Evolutionary conservation across 2,797 vertebrate genomes (phyloP).

Genomic region (Erpetoichthys calabaricus): DNA sequence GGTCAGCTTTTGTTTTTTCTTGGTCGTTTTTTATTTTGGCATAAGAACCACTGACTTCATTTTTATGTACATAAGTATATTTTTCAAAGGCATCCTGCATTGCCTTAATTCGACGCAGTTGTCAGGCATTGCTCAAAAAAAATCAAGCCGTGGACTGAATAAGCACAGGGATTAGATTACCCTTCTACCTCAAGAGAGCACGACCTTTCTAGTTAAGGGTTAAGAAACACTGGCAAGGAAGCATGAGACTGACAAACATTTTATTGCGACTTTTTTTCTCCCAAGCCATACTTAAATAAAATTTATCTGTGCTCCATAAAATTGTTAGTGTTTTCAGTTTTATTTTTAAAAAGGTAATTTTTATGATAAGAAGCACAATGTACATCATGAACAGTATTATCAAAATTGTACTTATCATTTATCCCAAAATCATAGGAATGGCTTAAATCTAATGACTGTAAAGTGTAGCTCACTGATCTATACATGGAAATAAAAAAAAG

Average conservation of each 20-base stretch:
- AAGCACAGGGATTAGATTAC: slow-evolving; percentile 31
- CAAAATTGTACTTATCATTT: too few species aligned
- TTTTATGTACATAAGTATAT: slow-evolving; percentile 2
- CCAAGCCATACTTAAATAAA: slow-evolving; percentile 27
- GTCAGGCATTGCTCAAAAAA: slow-evolving; percentile 18
- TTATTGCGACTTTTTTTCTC: too few species aligned
- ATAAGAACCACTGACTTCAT: slow-evolving; percentile 2
- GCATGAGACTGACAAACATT: background rate
- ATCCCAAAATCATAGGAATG: too few species aligned
- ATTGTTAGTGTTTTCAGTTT: too few species aligned
- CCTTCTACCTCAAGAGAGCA: slow-evolving; percentile 17
- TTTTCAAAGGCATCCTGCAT: slow-evolving; percentile 22
- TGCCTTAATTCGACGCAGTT: slow-evolving; percentile 27
- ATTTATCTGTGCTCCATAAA: too few species aligned
- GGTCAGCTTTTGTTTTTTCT: background rate
- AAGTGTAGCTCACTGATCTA: too few species aligned
- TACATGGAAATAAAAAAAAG: too few species aligned
- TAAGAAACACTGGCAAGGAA: slow-evolving; percentile 21
- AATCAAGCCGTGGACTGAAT: slow-evolving; percentile 23
- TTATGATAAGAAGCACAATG: too few species aligned
- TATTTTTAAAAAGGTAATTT: too few species aligned
- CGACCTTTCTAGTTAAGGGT: slow-evolving; percentile 24
- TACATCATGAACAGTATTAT: too few species aligned
- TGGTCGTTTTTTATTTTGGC: background rate
- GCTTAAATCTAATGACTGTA: too few species aligned